These are phyloP conservation scores for Anoura caudifer DNA, from an alignment of 2,113 vertebrate genomes.

Conservation along the genomic window DNA sequence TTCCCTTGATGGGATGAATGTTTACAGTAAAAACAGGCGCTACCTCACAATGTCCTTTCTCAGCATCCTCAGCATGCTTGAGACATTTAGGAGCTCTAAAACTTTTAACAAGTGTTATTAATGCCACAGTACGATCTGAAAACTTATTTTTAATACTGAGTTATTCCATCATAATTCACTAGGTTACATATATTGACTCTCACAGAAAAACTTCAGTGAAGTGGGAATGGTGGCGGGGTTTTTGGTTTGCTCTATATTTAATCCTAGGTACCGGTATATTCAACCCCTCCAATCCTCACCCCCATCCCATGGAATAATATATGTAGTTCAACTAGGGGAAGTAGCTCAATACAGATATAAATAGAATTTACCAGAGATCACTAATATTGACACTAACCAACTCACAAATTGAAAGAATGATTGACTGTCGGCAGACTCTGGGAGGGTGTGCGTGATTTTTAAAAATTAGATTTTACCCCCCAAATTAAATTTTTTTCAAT, in stretches of 20 bases:
- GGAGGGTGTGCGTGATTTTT: background rate
- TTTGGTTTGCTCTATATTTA: background rate
- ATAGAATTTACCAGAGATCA: slow-evolving; percentile 11
- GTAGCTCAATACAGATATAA: slow-evolving; percentile 1
- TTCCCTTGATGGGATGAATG: background rate
- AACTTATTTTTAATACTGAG: slow-evolving; percentile 24
- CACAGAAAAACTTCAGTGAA: slow-evolving; percentile 22
- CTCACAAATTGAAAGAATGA: slow-evolving; percentile 41
- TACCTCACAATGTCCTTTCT: background rate
- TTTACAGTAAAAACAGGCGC: background rate
- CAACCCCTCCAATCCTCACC: background rate
- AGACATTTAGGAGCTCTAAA: slow-evolving; percentile 6
- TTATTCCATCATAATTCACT: slow-evolving; percentile 9
- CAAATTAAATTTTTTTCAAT: slow-evolving; percentile 14
- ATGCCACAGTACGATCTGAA: background rate
- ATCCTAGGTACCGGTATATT: background rate
- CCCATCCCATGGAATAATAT: background rate
- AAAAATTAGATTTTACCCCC: slow-evolving; percentile 12
- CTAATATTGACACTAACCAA: background rate
- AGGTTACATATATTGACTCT: background rate
- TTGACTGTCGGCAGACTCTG: background rate
- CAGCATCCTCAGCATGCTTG: background rate
- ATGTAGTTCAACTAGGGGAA: slow-evolving; percentile 21
- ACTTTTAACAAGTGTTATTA: slow-evolving; percentile 3
- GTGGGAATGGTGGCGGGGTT: background rate